phyloP scores from a whole-genome alignment of 2,113 vertebrate species.

The Melozone crissalis region DNA sequence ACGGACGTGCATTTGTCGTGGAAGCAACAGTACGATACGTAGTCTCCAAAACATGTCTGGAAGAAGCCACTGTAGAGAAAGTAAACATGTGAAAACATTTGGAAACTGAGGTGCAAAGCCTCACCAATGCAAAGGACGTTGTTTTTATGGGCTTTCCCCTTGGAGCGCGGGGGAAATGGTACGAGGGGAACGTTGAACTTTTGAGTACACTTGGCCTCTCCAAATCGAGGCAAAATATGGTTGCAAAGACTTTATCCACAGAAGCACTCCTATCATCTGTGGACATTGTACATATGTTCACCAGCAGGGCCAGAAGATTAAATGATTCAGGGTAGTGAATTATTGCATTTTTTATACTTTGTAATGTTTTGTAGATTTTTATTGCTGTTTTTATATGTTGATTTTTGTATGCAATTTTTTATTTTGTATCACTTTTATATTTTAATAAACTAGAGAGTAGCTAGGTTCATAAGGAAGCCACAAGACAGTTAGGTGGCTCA shows the following conservation, averaged over 20 bases:
- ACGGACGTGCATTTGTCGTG: accelerated
- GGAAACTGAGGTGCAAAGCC: accelerated
- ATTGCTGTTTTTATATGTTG: no score
- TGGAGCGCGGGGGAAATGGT: background rate
- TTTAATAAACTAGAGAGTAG: background rate
- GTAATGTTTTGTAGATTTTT: no score
- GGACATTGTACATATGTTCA: background rate
- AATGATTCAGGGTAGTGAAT: no score
- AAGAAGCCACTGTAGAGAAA: accelerated
- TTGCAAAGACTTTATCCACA: background rate
- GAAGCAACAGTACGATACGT: background rate
- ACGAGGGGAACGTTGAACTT: accelerated
- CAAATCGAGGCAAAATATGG: accelerated
- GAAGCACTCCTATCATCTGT: background rate
- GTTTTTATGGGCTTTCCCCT: background rate
- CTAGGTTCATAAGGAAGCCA: background rate
- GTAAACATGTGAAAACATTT: background rate
- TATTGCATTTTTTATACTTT: no score
- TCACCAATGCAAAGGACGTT: background rate
- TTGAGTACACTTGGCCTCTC: accelerated
- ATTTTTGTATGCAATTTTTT: no score
- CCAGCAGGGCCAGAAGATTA: background rate
- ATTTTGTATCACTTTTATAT: no score
- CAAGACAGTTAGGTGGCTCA: background rate
- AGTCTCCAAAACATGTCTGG: accelerated